These are phyloP conservation scores for Lacerta agilis DNA, from an alignment of 2,797 vertebrate genomes.

Conservation along the genomic window DNA sequence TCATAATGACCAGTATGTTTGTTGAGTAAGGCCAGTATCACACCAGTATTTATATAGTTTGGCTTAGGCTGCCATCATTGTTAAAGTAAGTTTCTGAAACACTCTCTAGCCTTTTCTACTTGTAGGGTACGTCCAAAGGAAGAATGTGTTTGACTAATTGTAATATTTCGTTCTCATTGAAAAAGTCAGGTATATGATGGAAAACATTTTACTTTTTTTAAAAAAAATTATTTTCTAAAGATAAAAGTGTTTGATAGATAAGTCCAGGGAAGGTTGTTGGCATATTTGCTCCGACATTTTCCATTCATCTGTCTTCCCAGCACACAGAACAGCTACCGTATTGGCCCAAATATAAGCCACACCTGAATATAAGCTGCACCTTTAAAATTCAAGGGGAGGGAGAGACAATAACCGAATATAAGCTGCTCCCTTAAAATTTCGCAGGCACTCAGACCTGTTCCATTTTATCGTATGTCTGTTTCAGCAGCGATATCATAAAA, in stretches of 20 bases:
- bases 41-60: constrained; percentile 2
- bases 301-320: constrained; percentile 28
- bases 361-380: too few species aligned
- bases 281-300: constrained; percentile 18
- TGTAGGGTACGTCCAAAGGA: not conserved
- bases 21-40: constrained; percentile 34
- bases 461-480: too few species aligned
- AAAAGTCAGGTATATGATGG: constrained; percentile 27
- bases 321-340: not conserved
- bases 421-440: too few species aligned
- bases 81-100: not conserved
- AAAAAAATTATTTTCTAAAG: not conserved
- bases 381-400: too few species aligned
- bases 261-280: constrained; percentile 11
- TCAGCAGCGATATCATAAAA: too few species aligned
- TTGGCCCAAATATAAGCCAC: too few species aligned
- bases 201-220: not conserved
- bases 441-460: too few species aligned
- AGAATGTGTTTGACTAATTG: not conserved
- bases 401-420: too few species aligned
- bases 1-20: not conserved
- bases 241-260: constrained; percentile 22
- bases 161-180: constrained; percentile 38
- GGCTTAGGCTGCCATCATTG: not conserved
- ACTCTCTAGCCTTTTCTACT: not conserved